Conservation (phyloP, 35 echinoderm and acorn worm genomes). For the Heliocidaris erythrogramma region DNA sequence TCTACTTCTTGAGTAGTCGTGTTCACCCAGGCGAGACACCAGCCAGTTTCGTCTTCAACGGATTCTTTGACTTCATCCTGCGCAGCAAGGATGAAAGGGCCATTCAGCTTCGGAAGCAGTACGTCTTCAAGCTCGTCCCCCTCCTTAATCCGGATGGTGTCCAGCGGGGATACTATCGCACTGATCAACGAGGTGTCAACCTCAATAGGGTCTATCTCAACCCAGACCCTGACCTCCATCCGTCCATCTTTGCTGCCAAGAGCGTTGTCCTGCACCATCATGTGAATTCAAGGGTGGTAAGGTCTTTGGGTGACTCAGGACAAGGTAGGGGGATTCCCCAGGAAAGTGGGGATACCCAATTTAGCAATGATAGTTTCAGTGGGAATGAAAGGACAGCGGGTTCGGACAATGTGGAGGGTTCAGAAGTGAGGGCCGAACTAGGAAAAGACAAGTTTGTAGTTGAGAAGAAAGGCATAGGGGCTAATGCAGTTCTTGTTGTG, state of each 20-base stretch:
- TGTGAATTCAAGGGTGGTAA: slow-evolving; percentile 69
- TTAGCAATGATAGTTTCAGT: not conserved
- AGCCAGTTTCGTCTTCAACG: slow-evolving; percentile 98
- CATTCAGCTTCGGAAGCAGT: slow-evolving; percentile 87
- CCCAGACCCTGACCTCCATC: slow-evolving; percentile 80
- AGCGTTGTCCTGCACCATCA: slow-evolving; percentile 84
- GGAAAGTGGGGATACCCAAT: not conserved
- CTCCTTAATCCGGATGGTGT: slow-evolving; percentile 95
- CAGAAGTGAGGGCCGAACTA: not conserved
- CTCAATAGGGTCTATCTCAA: slow-evolving; percentile 88
- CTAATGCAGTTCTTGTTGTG: slow-evolving; percentile 54
- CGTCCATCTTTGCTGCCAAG: slow-evolving; percentile 88
- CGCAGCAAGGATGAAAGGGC: slow-evolving; percentile 84
- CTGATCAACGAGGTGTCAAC: slow-evolving; percentile 95
- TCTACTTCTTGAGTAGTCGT: slow-evolving; percentile 87
- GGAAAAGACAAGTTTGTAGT: not conserved
- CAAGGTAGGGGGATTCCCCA: slow-evolving; percentile 24
- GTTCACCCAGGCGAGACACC: slow-evolving; percentile 97
- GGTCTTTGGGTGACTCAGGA: not conserved
- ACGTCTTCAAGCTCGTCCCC: slow-evolving; percentile 90
- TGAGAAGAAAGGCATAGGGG: not conserved
- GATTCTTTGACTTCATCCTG: slow-evolving; percentile 96
- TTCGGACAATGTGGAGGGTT: not conserved
- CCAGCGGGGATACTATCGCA: slow-evolving; percentile 88
- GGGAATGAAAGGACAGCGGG: not conserved